A percentile compares a stretch with the other conserved stretches of the same genome.
phyloP scores from a whole-genome alignment of 2,113 vertebrate genomes.

The Albula glossodonta region DNA sequence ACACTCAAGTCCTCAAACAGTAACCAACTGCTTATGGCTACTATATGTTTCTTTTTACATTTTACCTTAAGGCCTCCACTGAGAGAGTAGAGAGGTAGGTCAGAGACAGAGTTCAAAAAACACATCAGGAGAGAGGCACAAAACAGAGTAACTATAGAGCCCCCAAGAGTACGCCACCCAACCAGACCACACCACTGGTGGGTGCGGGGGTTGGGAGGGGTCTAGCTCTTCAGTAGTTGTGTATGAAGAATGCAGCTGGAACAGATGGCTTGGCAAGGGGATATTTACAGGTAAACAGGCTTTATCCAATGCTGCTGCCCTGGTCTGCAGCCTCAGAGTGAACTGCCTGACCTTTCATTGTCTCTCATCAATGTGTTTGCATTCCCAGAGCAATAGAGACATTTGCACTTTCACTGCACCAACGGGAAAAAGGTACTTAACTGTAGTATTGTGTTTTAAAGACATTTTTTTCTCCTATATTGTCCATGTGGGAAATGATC shows the following conservation, averaged over 20 bases:
- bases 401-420: background rate
- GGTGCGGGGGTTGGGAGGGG: background rate
- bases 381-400: constrained; percentile 1
- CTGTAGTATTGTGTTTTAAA: background rate
- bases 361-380: constrained; percentile 11
- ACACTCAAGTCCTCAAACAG: constrained; percentile 25
- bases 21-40: constrained; percentile 32
- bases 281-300: constrained; percentile 50
- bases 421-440: background rate
- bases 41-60: constrained; percentile 34
- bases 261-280: constrained; percentile 43
- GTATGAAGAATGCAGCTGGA: constrained; percentile 45
- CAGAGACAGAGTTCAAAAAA: background rate
- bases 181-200: background rate
- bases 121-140: background rate
- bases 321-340: constrained; percentile 36
- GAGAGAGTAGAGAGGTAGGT: constrained; percentile 7
- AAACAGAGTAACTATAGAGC: constrained; percentile 30
- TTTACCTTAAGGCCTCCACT: constrained; percentile 20
- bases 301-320: constrained; percentile 37
- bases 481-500: no score
- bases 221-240: constrained; percentile 23
- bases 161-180: constrained; percentile 2
- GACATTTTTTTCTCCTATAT: background rate
- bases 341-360: background rate